A percentile compares a stretch with the other conserved stretches of the same genome.
These are phyloP conservation scores for Dendrocopos noguchii DNA, from an alignment of 2,113 vertebrate species.

Conservation along the genomic window DNA sequence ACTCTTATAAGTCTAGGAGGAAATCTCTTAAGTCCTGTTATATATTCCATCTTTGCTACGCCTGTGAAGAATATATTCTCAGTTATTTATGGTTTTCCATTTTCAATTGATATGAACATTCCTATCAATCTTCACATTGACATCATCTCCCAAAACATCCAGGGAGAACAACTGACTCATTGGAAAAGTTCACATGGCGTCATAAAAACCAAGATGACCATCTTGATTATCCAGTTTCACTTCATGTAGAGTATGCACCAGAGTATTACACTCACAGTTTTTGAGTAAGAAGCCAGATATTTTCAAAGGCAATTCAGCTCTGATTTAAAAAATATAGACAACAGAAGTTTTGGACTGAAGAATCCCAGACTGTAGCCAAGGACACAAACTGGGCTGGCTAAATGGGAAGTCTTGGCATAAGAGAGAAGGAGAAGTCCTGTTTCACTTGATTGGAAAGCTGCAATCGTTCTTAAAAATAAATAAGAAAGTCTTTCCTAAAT, in stretches of 20 bases:
- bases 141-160: not conserved
- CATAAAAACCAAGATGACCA: not conserved
- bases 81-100: not conserved
- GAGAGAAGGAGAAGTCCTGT: not conserved
- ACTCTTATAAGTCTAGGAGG: not conserved
- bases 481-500: not conserved
- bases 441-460: not conserved
- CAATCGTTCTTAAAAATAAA: not conserved
- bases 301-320: not conserved
- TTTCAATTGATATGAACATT: not conserved
- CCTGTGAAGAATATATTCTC: not conserved
- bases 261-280: not conserved
- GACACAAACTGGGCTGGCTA: not conserved
- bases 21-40: not conserved
- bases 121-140: not conserved
- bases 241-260: not conserved
- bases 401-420: not conserved
- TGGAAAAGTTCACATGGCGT: not conserved
- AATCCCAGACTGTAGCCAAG: not conserved
- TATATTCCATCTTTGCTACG: not conserved
- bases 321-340: not conserved
- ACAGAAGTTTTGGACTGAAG: not conserved
- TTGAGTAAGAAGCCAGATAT: not conserved
- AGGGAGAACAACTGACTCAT: not conserved
- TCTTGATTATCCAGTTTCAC: constrained; percentile 2